Evolutionary conservation across 2,113 vertebrate genomes (phyloP), one percentile per base, ranked within the genome.

Genomic region (Periophthalmodon schlosseri): DNA sequence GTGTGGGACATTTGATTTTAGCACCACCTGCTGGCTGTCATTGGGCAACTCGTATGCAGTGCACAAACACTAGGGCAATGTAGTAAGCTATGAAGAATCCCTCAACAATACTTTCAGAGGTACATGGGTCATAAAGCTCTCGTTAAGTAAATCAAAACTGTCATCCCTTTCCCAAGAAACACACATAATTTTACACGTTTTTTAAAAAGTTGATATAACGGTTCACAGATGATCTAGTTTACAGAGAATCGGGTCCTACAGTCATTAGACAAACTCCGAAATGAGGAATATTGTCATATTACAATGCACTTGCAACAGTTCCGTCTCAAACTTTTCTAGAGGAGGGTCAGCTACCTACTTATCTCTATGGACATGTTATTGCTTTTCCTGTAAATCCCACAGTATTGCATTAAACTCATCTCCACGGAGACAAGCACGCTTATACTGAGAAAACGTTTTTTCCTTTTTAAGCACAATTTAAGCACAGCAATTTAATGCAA

Each of bases 21-120:
- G 85, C 90, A 85, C 90, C 90, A 88, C 81, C 91, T 91, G 79
- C 87, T 91, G 90, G 84, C 65, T 80, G 16, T 28, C 69, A 61
- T 68, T 72, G 78, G 69, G 74, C 15, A 57, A 57, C 56, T 58
- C 46, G 64, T 70, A 54, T 75, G 56, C 74, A 74, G 74, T 39
- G 63, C 75, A 82, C 60, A 88, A 85, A 87, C 84, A 80, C 68
- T n/a, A 69, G 81, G 77, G 69, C 61, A 72, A 56, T 72, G 66
- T 83, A 68, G 68, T 77, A 58, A 72, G 60, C 76, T 28, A 72
- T 72, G 74, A 68, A 66, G 47, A 80, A 60, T 67, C 64, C 68
- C 65, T 70, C 34, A 57, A 82, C 80, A 87, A 79, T 73, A 86
- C 82, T 86, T 79, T 44, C 39, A 71, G 74, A 80, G 72, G 74